Evolutionary conservation across 2,797 vertebrate genomes (phyloP), one percentile per base, ranked within the genome.

Genomic region (Darevskia nairensis): DNA sequence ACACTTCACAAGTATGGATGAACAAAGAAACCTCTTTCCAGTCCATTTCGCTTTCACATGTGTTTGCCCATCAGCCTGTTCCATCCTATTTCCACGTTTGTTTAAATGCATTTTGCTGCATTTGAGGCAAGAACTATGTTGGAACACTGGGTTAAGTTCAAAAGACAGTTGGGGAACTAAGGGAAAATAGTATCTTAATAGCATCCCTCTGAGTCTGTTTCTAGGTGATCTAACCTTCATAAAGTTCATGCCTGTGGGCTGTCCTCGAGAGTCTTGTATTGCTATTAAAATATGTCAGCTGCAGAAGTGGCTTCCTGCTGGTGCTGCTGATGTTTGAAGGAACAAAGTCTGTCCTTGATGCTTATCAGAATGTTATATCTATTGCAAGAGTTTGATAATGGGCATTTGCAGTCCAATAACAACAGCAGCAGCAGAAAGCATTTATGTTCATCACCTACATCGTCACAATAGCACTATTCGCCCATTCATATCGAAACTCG

Each of bases 251-350:
- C 80, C 17, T 41, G 0, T 59, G 39, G 76, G 19, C 44, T 75
- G 0, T 25, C 88, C 0, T 0, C 75, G 29, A 86, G 35, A 41
- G 55, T 6, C 44, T 50, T 39, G 17, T 55, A 7, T 10, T 88
- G 35, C 35, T 35, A 35, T 35, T 35, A 35, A 35, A 35, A 10
- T 84, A 8, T 11, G 21, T 35, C 66, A n/a, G 29, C 9, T 27
- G 13, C 27, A 41, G 44, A 69, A 69, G 27, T 69, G 25, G 66
- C 25, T 68, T 68, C 66, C 66, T 68, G 2, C 2, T 55, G 46
- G 41, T 78, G 11, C 50, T 2, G 69, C 90, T 9, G 59, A 6
- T 19, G 0, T 71, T 82, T 50, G 80, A 59, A 4, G 0, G 50
- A 77, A 29, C 80, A 32, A 84, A 71, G 4, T 39, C 4, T 66